Percentiles rank a stretch among this genome's conserved stretches.
Conservation (phyloP, 2,797 vertebrate species). For the Microtus obscurus region DNA sequence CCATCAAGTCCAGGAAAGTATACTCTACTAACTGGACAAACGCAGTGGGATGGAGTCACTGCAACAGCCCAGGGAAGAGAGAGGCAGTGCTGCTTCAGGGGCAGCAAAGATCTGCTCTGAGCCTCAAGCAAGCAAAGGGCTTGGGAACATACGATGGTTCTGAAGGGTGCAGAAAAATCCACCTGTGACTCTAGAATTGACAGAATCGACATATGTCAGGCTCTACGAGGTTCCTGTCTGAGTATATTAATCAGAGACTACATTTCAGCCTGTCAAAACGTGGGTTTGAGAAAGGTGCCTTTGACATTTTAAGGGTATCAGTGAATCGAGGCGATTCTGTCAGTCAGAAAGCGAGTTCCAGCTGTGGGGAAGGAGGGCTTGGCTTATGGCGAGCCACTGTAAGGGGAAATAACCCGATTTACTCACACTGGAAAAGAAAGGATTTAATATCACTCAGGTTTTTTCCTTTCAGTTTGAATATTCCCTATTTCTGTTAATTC, state of each 20-base stretch:
- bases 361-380: neutral
- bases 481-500: constrained; percentile 14
- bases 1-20: neutral
- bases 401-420: neutral
- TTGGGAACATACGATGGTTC: too few species aligned
- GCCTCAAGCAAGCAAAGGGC: neutral
- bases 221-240: neutral
- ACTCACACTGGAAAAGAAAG: neutral
- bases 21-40: neutral
- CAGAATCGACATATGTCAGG: neutral
- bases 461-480: constrained; percentile 10
- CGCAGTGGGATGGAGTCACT: fast-evolving
- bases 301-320: neutral
- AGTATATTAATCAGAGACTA: neutral
- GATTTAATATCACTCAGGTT: neutral
- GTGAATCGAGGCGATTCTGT: neutral
- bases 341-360: neutral
- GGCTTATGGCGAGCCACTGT: neutral
- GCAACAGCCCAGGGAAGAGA: fast-evolving
- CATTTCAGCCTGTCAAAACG: neutral
- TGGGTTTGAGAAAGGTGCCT: neutral
- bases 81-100: neutral
- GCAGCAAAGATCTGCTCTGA: neutral
- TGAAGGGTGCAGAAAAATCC: neutral
- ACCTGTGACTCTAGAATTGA: too few species aligned